A percentile compares a stretch with the other conserved stretches of the same genome.
Conservation (phyloP, 2,797 vertebrate genomes). For the Xenentodon cancila region DNA sequence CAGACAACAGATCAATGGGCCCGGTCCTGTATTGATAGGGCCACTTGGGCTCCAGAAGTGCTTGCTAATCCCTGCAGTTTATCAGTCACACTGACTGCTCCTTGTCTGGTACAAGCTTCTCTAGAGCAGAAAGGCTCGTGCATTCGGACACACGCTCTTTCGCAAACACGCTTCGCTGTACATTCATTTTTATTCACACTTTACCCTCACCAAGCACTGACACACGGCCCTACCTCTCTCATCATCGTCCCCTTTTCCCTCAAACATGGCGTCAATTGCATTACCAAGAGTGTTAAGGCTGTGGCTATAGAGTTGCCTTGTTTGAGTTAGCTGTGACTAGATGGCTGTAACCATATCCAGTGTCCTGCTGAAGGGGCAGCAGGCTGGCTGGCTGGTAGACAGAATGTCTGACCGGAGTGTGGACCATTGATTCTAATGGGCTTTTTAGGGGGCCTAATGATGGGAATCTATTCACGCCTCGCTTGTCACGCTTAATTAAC, state of each 20-base stretch:
- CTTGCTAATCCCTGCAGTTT: conserved; percentile 82
- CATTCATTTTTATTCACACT: conserved; percentile 26
- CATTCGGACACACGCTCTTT: conserved; percentile 37
- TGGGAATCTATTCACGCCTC: conserved; percentile 89
- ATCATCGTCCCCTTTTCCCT: conserved; percentile 56
- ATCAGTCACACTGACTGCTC: conserved; percentile 71
- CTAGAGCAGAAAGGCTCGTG: conserved; percentile 51
- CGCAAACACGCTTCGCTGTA: conserved; percentile 29
- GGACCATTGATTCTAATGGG: conserved; percentile 88
- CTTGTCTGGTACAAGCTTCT: conserved; percentile 64
- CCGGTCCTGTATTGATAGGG: conserved; percentile 79
- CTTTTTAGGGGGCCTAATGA: conserved; percentile 87
- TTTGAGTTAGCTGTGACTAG: conserved; percentile 72
- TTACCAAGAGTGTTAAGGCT: conserved; percentile 80
- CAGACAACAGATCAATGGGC: conserved; percentile 83
- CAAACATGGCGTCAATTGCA: conserved; percentile 79
- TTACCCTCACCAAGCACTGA: conserved; percentile 29
- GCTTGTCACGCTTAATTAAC: conserved; percentile 87
- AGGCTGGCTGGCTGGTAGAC: conserved; percentile 80
- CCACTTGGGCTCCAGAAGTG: conserved; percentile 80
- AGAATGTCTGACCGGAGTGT: conserved; percentile 84
- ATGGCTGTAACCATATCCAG: conserved; percentile 81
- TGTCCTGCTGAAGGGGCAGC: conserved; percentile 70
- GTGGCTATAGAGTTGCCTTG: conserved; percentile 79
- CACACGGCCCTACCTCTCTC: conserved; percentile 53